These are phyloP conservation scores for Pachyuromys duprasi DNA, from an alignment of 2,797 vertebrate species.

Conservation along the genomic window DNA sequence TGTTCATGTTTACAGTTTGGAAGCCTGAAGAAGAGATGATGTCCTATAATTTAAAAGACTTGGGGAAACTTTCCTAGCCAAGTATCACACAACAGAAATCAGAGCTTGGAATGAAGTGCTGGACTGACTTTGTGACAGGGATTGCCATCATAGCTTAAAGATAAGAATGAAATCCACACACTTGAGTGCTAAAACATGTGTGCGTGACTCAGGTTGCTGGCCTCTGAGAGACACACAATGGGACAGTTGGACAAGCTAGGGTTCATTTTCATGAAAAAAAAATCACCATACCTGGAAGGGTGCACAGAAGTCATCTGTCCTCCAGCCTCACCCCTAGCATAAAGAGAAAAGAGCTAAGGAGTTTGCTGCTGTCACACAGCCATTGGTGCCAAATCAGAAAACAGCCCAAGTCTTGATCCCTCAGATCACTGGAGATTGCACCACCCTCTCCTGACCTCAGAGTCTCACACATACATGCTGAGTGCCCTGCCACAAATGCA, in stretches of 20 bases:
- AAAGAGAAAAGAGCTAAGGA: background rate
- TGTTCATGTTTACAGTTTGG: slow-evolving; percentile 53
- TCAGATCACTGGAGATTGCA: background rate
- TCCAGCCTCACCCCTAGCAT: background rate
- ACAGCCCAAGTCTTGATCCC: background rate
- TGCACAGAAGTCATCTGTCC: background rate
- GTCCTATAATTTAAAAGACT: slow-evolving; percentile 50
- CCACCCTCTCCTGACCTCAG: background rate
- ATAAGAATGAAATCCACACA: background rate
- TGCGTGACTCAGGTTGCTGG: background rate
- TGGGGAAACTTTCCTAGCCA: background rate
- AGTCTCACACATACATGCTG: background rate
- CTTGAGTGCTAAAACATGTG: background rate
- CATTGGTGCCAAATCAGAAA: background rate
- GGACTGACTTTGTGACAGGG: background rate
- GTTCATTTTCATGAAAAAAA: slow-evolving; percentile 41
- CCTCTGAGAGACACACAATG: background rate
- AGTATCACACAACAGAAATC: background rate
- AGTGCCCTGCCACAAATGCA: too few species aligned
- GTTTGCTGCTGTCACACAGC: too few species aligned
- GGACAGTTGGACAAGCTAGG: background rate
- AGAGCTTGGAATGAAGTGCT: background rate
- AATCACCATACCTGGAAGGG: background rate
- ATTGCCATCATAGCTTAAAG: background rate
- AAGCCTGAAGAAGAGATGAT: slow-evolving; percentile 4